These are phyloP conservation scores for Solenopsis invicta DNA, from an alignment of 1,140 invertebrate genomes.

Conservation along the genomic window DNA sequence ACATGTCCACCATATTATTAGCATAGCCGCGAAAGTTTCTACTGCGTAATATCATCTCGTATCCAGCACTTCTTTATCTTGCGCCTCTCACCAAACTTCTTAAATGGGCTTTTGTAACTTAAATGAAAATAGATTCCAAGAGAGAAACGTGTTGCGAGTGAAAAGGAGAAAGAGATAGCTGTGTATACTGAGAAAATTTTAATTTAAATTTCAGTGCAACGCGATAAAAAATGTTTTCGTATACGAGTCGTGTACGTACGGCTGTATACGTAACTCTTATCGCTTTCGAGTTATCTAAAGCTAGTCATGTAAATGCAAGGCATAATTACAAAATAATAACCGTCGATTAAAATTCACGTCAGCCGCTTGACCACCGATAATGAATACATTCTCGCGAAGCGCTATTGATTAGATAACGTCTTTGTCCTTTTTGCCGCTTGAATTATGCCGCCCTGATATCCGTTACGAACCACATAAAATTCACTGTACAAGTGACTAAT, in stretches of 20 bases:
- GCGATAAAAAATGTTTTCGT: constrained; percentile 37
- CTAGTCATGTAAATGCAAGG: not conserved
- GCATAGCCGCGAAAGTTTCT: constrained; percentile 66
- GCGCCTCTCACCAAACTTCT: constrained; percentile 65
- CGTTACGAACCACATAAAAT: constrained; percentile 54
- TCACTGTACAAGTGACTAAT: constrained; percentile 56
- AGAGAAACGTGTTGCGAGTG: not conserved
- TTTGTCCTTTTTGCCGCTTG: constrained; percentile 15
- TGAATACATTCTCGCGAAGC: constrained; percentile 17
- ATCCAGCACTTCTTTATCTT: constrained; percentile 68
- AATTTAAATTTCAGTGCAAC: not conserved
- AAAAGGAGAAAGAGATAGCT: not conserved
- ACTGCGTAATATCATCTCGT: constrained; percentile 72
- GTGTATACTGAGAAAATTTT: not conserved
- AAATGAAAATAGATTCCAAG: constrained; percentile 72
- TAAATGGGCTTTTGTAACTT: constrained; percentile 71
- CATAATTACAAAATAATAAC: constrained; percentile 38
- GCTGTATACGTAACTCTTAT: not conserved
- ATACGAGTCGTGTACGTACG: not conserved
- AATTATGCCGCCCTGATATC: constrained; percentile 22
- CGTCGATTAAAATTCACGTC: constrained; percentile 38
- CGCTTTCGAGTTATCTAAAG: constrained; percentile 5
- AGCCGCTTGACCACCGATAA: constrained; percentile 2
- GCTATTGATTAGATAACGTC: constrained; percentile 7
- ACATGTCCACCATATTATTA: constrained; percentile 69